Conservation (phyloP, 2,113 vertebrate genomes). For the Scolopax mira region DNA sequence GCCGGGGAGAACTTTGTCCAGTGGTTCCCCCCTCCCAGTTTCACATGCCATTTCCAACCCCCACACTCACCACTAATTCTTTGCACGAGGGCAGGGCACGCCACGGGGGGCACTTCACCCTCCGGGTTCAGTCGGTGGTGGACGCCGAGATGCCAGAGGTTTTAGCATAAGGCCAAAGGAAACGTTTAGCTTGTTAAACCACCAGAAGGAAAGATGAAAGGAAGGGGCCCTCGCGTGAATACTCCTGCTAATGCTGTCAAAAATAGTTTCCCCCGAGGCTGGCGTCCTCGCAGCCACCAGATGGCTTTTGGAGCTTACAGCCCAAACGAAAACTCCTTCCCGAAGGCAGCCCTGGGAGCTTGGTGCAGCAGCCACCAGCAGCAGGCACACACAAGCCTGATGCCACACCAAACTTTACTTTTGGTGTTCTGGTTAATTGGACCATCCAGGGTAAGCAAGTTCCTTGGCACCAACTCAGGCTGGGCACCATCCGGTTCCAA, state of each 20-base stretch:
- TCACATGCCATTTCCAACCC: background rate
- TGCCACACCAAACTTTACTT: background rate
- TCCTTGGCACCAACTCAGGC: background rate
- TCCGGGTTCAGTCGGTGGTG: accelerated
- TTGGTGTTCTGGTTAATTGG: accelerated
- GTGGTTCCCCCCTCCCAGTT: background rate
- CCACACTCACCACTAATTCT: accelerated
- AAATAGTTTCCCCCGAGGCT: background rate
- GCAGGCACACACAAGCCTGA: background rate
- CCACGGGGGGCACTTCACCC: background rate
- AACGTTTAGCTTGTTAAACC: background rate
- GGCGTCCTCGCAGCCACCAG: background rate
- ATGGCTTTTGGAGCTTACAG: background rate
- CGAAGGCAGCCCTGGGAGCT: background rate
- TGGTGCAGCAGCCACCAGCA: background rate
- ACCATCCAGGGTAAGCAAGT: background rate
- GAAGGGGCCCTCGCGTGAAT: background rate
- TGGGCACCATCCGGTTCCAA: background rate
- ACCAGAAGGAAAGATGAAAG: background rate
- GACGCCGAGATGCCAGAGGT: background rate
- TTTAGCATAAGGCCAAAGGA: background rate
- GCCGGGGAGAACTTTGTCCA: background rate
- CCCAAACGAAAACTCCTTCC: background rate
- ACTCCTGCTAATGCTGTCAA: accelerated
- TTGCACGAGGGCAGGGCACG: accelerated